These are phyloP conservation scores for Harpalus rufipes DNA, from an alignment of 2,888 invertebrate genomes.

Conservation along the genomic window DNA sequence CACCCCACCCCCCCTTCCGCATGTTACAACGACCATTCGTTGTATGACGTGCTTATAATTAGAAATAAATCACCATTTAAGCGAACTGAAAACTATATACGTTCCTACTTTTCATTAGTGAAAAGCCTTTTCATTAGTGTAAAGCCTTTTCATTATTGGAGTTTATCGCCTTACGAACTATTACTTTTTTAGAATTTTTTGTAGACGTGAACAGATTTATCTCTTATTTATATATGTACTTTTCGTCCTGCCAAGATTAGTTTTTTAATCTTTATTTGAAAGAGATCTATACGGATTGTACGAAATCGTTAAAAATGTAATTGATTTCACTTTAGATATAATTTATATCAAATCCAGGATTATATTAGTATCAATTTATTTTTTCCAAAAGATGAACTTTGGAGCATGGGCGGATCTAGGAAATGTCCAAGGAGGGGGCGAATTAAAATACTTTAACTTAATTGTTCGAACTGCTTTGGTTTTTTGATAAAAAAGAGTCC, in stretches of 20 bases:
- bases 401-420: no score
- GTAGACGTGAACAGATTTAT: not conserved
- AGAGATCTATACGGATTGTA: not conserved
- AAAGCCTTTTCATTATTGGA: not conserved
- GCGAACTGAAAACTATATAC: not conserved
- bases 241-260: not conserved
- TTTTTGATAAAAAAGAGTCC: no score
- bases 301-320: not conserved
- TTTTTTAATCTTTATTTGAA: not conserved
- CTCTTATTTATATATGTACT: not conserved
- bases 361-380: no score
- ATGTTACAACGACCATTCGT: no score
- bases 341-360: not conserved
- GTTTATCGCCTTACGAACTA: not conserved
- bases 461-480: no score
- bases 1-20: no score
- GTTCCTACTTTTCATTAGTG: not conserved
- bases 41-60: no score
- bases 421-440: no score
- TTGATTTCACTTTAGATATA: not conserved
- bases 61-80: not conserved
- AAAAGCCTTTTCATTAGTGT: not conserved
- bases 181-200: not conserved
- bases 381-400: no score
- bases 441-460: no score